Evolutionary conservation across 1,140 invertebrate species (phyloP), one percentile per base, ranked within the genome.

Genomic region (Drosophila santomea): DNA sequence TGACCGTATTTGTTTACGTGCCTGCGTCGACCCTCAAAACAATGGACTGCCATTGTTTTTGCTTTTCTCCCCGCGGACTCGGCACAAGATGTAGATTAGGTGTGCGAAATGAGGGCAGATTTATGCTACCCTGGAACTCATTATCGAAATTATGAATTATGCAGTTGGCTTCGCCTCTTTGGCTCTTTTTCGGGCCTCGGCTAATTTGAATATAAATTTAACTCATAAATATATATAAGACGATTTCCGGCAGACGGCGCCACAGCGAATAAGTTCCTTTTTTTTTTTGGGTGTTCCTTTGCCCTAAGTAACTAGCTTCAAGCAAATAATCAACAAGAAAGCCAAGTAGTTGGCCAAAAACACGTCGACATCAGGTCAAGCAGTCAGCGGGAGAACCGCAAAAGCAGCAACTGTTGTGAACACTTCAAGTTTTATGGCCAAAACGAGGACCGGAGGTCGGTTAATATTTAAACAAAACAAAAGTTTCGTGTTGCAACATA

Each of bases 381-480:
- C 73, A 62, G 78, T 76, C 60, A 83, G 62, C 41, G 61, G 23
- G 67, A 28, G 47, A 63, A 61, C 73, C 45, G 50, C 44, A 76
- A 25, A 14, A 68, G 50, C 59, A 38, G 60, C 62, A 59, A 38
- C 60, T 47, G 15, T 47, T 25, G 54, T 25, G 25, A 69, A 55
- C 72, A 59, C 66, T 75, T 45, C 28, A 84, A 80, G 66, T 84
- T 83, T 83, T 79, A 77, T 81, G 73, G 57, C 43, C 38, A 56
- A 63, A 25, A 60, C 50, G 43, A 38, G 48, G 39, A 32, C 4
- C 7, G 17, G 15, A 14, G 38, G 38, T 15, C 23, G 61, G 62
- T 85, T 85, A 74, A 81, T 81, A 86, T 80, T 69, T 85, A 86
- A 85, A 81, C 82, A 86, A 86, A 85, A 81, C 82, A 86, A 85